These are phyloP conservation scores for Phalacrocorax aristotelis DNA, from an alignment of 2,113 vertebrate species.

Conservation along the genomic window DNA sequence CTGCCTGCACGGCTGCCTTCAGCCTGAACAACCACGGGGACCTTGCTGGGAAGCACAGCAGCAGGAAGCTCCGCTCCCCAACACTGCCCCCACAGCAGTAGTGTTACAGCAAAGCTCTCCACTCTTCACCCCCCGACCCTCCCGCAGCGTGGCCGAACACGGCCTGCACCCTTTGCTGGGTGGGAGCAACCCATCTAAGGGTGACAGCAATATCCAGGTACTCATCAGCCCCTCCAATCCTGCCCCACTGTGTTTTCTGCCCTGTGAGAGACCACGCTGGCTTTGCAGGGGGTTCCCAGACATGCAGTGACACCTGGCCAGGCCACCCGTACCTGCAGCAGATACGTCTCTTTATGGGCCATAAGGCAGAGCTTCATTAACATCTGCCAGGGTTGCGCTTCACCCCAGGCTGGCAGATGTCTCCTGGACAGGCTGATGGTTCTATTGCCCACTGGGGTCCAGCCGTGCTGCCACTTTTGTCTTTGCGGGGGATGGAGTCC, in stretches of 20 bases:
- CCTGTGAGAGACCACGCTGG: accelerated
- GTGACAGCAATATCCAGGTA: not conserved
- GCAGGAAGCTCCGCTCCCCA: not conserved
- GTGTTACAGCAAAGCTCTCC: not conserved
- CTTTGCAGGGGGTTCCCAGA: not conserved
- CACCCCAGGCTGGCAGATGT: not conserved
- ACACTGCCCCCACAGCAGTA: accelerated
- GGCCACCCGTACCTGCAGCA: not conserved
- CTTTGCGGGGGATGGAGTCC: not conserved
- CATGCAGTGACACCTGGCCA: not conserved
- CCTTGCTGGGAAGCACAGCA: not conserved
- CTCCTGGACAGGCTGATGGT: not conserved
- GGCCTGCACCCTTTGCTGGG: not conserved
- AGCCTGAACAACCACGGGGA: accelerated
- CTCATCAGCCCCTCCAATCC: not conserved
- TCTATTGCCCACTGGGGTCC: conserved; percentile 18
- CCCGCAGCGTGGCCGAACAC: not conserved
- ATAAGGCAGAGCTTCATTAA: not conserved
- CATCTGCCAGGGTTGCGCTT: not conserved
- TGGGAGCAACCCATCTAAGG: not conserved
- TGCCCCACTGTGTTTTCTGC: not conserved
- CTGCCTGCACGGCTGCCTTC: not conserved
- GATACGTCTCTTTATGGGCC: not conserved
- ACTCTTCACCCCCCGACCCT: accelerated
- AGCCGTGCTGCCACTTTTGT: not conserved